Conservation (phyloP, 2,888 invertebrate genomes). For the Philhelius pedissequus region DNA sequence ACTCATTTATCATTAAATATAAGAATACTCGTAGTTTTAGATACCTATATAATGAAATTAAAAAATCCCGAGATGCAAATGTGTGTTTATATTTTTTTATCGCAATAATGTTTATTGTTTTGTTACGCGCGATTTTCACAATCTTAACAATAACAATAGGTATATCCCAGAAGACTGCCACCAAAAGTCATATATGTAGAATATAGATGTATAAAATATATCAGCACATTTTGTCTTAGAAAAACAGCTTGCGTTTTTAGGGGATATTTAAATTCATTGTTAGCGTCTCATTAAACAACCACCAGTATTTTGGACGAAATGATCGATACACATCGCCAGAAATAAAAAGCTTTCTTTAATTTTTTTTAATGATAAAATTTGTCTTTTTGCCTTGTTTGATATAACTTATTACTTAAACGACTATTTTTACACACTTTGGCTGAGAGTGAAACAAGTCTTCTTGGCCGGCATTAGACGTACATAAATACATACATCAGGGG, state of each 20-base stretch:
- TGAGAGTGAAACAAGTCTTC: conserved; percentile 8
- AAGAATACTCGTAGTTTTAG: no score
- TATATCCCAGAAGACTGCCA: conserved; percentile 43
- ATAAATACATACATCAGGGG: background rate
- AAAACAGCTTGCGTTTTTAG: conserved; percentile 14
- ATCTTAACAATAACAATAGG: conserved; percentile 28
- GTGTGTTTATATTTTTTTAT: conserved; percentile 13
- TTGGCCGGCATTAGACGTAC: background rate
- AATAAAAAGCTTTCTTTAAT: conserved; percentile 48
- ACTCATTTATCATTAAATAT: no score
- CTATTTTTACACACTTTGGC: conserved; percentile 62
- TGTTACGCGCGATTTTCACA: conserved; percentile 22
- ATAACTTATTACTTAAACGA: conserved; percentile 36
- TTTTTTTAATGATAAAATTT: conserved; percentile 10
- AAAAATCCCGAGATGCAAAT: conserved; percentile 2
- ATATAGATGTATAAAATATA: background rate
- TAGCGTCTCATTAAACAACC: conserved; percentile 42
- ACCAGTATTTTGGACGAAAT: conserved; percentile 52
- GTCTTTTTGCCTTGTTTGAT: conserved; percentile 33
- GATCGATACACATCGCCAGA: conserved; percentile 63
- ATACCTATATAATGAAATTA: no score
- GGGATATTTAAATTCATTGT: conserved; percentile 49
- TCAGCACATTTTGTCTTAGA: conserved; percentile 15
- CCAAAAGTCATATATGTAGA: conserved; percentile 27
- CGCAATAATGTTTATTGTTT: conserved; percentile 5